Evolutionary conservation across 2,888 invertebrate species (phyloP).

Genomic region (Capitulum mitella): DNA sequence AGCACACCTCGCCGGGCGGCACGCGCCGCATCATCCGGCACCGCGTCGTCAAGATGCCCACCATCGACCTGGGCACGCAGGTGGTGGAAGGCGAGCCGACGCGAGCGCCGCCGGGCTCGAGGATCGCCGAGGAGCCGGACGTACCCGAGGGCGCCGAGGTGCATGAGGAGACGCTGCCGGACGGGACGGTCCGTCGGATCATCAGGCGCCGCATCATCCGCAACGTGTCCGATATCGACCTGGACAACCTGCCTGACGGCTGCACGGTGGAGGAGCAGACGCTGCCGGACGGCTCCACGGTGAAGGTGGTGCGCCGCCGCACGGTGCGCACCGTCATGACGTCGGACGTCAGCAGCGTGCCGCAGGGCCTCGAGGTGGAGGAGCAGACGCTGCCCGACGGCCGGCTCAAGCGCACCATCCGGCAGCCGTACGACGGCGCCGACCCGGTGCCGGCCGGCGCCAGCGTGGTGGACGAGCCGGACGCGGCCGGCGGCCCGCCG

Average conservation of each 20-base stretch:
- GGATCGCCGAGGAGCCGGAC: not conserved
- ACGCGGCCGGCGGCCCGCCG: not conserved
- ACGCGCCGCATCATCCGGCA: not conserved
- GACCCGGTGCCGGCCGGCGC: not conserved
- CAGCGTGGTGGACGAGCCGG: not conserved
- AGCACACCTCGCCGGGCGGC: not conserved
- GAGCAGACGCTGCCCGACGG: conserved; percentile 3
- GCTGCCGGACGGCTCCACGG: not conserved
- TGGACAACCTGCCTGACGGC: conserved; percentile 7
- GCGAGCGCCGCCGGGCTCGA: not conserved
- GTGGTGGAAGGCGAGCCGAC: not conserved
- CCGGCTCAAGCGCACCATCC: not conserved
- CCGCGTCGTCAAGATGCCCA: conserved; percentile 3
- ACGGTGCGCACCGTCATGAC: conserved; percentile 18
- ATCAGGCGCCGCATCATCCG: conserved; percentile 8
- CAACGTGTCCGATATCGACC: conserved; percentile 6
- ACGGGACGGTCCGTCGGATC: not conserved
- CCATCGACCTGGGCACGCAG: not conserved
- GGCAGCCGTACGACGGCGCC: not conserved
- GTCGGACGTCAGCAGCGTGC: conserved; percentile 13
- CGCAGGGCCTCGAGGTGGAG: conserved; percentile 9
- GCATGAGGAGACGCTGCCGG: not conserved
- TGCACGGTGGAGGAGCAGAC: conserved; percentile 10
- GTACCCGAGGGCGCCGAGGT: not conserved
- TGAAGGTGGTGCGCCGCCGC: not conserved